A percentile compares a stretch with the other conserved stretches of the same genome.
phyloP scores from a whole-genome alignment of 1,140 invertebrate genomes.

The Drosophila kikkawai region DNA sequence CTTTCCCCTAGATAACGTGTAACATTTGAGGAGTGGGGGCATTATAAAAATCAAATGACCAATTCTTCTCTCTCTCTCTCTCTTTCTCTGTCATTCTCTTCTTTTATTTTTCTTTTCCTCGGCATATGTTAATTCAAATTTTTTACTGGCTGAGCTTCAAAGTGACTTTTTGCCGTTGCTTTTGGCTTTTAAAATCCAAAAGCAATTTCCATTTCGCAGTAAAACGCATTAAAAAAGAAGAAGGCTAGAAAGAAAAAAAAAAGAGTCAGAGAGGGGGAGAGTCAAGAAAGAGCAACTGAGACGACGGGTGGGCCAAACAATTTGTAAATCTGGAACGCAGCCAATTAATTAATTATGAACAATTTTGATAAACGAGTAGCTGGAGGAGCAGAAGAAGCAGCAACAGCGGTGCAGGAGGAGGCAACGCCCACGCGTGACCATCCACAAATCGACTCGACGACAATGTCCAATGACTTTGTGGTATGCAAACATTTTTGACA shows the following conservation, averaged over 20 bases:
- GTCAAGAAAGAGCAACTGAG: conserved; percentile 5
- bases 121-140: conserved; percentile 72
- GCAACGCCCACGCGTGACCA: conserved; percentile 65
- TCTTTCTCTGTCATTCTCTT: conserved; percentile 5
- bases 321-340: conserved; percentile 82
- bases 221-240: conserved; percentile 61
- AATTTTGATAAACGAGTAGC: conserved; percentile 77
- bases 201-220: conserved; percentile 76
- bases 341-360: conserved; percentile 84
- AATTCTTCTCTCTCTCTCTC: conserved; percentile 36
- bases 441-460: conserved; percentile 32
- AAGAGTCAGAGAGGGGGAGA: conserved; percentile 17
- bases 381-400: conserved; percentile 2
- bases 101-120: conserved; percentile 36
- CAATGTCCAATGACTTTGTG: conserved; percentile 41
- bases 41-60: conserved; percentile 63
- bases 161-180: conserved; percentile 48
- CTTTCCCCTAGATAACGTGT: conserved; percentile 57
- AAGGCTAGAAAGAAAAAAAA: conserved; percentile 11
- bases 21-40: conserved; percentile 37
- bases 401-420: not conserved
- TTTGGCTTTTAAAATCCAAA: conserved; percentile 68
- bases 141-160: conserved; percentile 37
- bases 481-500: conserved; percentile 69
- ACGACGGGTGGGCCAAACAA: conserved; percentile 58